Evolutionary conservation across 2,888 invertebrate genomes (phyloP).

Genomic region (Ophion obscuratus): DNA sequence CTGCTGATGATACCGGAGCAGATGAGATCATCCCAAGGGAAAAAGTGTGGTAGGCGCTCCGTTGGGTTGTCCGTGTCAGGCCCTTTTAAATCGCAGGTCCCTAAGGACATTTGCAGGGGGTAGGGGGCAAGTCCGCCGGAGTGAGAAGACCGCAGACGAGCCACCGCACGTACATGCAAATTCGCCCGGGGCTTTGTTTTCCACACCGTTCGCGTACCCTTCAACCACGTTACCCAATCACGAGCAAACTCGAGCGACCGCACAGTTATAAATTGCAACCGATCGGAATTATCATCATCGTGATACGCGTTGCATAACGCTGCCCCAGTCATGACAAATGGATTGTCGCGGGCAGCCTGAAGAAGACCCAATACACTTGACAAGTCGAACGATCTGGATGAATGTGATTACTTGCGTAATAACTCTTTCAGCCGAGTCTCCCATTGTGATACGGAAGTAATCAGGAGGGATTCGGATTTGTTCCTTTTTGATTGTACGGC

Average conservation of each 20-base stretch:
- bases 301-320: neutral
- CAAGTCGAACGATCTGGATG: slow-evolving; percentile 9
- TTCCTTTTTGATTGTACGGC: neutral
- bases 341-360: slow-evolving; percentile 4
- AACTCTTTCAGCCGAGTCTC: neutral
- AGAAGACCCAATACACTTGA: neutral
- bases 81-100: slow-evolving; percentile 64
- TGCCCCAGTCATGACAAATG: slow-evolving; percentile 1
- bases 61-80: slow-evolving; percentile 54
- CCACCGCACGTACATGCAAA: slow-evolving; percentile 27
- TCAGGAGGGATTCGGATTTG: neutral
- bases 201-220: slow-evolving; percentile 28
- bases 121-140: slow-evolving; percentile 27
- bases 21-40: slow-evolving; percentile 63
- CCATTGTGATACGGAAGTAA: slow-evolving; percentile 7
- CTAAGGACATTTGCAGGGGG: slow-evolving; percentile 48
- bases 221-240: slow-evolving; percentile 6
- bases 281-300: slow-evolving; percentile 24
- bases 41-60: slow-evolving; percentile 54
- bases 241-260: slow-evolving; percentile 21
- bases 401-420: slow-evolving; percentile 50
- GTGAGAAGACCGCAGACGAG: slow-evolving; percentile 56
- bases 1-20: slow-evolving; percentile 59
- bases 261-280: slow-evolving; percentile 35
- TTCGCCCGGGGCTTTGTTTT: slow-evolving; percentile 54